Evolutionary conservation across 2,113 vertebrate species (phyloP).

Genomic region (Romanogobio albipinnatus): DNA sequence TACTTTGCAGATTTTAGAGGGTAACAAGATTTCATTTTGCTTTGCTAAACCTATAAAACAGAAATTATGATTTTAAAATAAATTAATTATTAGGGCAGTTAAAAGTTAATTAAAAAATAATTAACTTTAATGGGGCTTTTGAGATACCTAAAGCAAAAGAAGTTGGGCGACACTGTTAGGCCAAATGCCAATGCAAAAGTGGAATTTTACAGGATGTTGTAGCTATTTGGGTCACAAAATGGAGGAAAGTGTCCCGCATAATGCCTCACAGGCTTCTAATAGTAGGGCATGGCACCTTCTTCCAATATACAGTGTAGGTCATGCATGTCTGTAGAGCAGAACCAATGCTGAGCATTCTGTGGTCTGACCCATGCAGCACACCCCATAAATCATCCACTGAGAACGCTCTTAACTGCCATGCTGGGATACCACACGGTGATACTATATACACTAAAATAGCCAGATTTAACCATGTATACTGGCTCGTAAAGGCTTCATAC

Average conservation of each 20-base stretch:
- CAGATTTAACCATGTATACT: neutral
- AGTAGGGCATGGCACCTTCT: neutral
- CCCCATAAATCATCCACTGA: constrained; percentile 29
- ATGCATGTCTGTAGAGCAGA: neutral
- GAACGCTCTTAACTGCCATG: neutral
- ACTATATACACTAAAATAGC: constrained; percentile 14
- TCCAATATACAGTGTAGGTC: neutral
- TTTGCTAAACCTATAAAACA: neutral
- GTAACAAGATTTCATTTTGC: neutral
- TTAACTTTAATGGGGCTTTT: neutral
- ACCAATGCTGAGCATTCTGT: constrained; percentile 17
- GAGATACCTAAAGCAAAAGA: neutral
- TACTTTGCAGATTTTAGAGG: neutral
- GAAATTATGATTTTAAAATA: neutral
- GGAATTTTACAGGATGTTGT: neutral
- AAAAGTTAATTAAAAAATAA: neutral
- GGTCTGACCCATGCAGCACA: constrained; percentile 26
- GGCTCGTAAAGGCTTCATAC: constrained; percentile 1
- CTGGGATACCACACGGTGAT: constrained; percentile 35
- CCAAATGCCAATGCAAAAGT: neutral
- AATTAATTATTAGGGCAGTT: neutral
- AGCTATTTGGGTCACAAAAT: constrained; percentile 1
- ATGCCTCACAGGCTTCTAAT: neutral
- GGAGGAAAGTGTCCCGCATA: neutral
- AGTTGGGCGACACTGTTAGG: neutral